Conservation (phyloP, 1,140 invertebrate genomes). For the Hypsibius dujardini region DNA sequence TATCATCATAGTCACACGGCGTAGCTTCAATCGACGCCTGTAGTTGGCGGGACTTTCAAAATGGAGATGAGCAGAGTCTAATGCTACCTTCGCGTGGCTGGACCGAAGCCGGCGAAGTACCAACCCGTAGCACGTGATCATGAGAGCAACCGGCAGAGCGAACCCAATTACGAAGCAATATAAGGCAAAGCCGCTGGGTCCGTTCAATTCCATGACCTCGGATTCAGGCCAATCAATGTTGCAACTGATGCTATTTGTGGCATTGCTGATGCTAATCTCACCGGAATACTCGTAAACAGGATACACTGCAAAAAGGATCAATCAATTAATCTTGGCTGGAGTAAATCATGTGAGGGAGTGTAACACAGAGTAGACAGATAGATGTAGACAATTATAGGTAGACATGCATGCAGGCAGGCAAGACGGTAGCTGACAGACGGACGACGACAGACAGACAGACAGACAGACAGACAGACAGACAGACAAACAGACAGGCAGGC, state of each 20-base stretch:
- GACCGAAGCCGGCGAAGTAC: constrained; percentile 64
- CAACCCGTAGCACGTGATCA: constrained; percentile 83
- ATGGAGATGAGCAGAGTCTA: too few species aligned
- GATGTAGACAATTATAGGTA: too few species aligned
- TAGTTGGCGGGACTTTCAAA: not conserved
- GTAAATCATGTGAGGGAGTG: too few species aligned
- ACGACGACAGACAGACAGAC: too few species aligned
- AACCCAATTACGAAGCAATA: constrained; percentile 85
- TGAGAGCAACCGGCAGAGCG: constrained; percentile 70
- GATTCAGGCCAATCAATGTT: constrained; percentile 59
- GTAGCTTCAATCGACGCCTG: not conserved
- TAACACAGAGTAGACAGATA: too few species aligned
- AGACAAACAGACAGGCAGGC: too few species aligned
- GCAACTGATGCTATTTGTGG: constrained; percentile 38
- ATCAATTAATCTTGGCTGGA: too few species aligned
- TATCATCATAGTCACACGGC: constrained; percentile 42
- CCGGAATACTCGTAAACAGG: constrained; percentile 4
- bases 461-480: too few species aligned
- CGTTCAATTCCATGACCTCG: constrained; percentile 36
- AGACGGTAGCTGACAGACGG: too few species aligned
- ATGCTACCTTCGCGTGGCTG: constrained; percentile 63
- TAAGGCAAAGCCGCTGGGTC: constrained; percentile 55
- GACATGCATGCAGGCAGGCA: too few species aligned
- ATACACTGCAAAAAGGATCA: not conserved
- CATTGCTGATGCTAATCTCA: not conserved